A percentile compares a stretch with the other conserved stretches of the same genome.
These are phyloP conservation scores for Corapipo altera DNA, from an alignment of 2,113 vertebrate species.

Conservation along the genomic window DNA sequence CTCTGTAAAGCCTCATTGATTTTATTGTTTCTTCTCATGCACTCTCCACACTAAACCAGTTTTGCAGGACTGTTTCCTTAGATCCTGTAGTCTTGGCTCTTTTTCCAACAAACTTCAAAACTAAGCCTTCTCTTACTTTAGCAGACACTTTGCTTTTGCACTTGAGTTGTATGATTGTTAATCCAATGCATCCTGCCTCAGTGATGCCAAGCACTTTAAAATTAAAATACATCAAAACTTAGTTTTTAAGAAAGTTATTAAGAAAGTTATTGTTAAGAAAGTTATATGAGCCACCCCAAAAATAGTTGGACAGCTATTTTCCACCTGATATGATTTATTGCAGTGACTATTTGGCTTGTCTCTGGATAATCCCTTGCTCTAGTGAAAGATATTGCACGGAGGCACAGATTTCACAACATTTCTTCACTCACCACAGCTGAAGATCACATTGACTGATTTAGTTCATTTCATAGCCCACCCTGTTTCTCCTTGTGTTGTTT, in stretches of 20 bases:
- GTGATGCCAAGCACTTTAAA: background rate
- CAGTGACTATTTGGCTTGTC: background rate
- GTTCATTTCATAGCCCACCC: background rate
- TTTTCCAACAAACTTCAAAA: conserved; percentile 34
- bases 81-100: background rate
- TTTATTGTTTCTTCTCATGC: background rate
- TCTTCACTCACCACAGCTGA: background rate
- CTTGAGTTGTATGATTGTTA: background rate
- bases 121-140: background rate
- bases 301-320: background rate
- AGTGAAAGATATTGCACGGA: background rate
- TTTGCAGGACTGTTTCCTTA: background rate
- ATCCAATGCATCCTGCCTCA: conserved; percentile 22
- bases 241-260: too few relatives aligned
- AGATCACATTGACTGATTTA: background rate
- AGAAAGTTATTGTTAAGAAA: background rate
- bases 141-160: background rate
- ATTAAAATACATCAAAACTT: background rate
- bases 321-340: background rate
- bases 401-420: background rate
- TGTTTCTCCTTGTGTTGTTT: rapidly evolving
- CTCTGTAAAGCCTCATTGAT: conserved; percentile 8
- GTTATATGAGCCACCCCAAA: background rate
- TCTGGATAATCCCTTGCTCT: background rate
- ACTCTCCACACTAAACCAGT: background rate